A percentile compares a stretch with the other conserved stretches of the same genome.
Evolutionary conservation across 2,888 invertebrate species (phyloP).

Genomic region (Heliconius aoede): DNA sequence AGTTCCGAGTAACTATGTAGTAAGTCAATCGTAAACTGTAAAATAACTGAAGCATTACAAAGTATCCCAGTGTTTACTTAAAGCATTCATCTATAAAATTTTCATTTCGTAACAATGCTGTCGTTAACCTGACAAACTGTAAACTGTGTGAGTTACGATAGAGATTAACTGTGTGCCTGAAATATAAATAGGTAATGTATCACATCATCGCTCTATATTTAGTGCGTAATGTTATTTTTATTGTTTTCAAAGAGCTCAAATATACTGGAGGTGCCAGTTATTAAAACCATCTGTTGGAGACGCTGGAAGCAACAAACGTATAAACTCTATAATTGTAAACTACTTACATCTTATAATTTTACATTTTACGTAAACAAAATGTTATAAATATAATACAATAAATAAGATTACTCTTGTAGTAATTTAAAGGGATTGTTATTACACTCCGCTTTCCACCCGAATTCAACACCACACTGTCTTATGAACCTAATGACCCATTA

Average conservation of each 20-base stretch:
- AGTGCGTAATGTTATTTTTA: slow-evolving; percentile 58
- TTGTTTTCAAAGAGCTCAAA: slow-evolving; percentile 52
- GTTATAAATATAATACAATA: no score
- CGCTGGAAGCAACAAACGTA: background rate
- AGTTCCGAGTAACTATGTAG: background rate
- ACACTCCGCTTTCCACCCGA: background rate
- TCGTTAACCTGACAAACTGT: slow-evolving; percentile 49
- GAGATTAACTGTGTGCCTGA: slow-evolving; percentile 11
- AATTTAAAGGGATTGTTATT: no score
- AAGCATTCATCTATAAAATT: slow-evolving; percentile 40
- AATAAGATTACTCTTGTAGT: no score
- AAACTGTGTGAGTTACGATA: slow-evolving; percentile 31
- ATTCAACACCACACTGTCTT: background rate
- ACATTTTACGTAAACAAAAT: no score
- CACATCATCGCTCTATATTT: slow-evolving; percentile 57
- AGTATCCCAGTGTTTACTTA: slow-evolving; percentile 7
- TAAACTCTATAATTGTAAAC: background rate
- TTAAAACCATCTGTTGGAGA: slow-evolving; percentile 46
- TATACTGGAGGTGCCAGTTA: slow-evolving; percentile 47
- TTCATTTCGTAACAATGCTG: slow-evolving; percentile 39
- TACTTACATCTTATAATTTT: background rate
- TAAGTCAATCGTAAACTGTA: background rate
- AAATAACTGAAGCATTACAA: slow-evolving; percentile 29
- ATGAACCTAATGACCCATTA: background rate
- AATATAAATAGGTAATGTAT: slow-evolving; percentile 40